Base-by-base conservation (phyloP, 2,888 invertebrate genomes). In the Mystacides longicornis region DNA sequence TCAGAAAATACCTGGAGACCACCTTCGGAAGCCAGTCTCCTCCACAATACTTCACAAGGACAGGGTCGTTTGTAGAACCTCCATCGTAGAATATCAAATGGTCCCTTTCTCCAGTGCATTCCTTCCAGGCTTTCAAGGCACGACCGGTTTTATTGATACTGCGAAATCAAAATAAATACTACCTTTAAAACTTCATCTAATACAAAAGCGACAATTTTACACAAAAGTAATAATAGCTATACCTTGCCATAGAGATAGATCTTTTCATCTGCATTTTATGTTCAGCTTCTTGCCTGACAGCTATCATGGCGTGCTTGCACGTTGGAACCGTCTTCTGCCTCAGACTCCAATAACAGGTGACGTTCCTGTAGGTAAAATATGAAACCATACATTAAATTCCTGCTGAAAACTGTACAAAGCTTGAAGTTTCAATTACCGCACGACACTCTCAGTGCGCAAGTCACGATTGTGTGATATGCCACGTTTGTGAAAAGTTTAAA, bases 221-320 rank as follows among this genome's bases (percentile, higher is more conserved):
- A 9, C 7, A 31, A 31, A 31, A 31, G 14, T 31, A 9, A 21
- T 20, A 21, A 48, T 9, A 42, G 9, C 47, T 69, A 71, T 77
- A 76, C 81, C 75, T 81, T 63, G 81, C 84, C 75, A 81, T 85
- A 23, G 80, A 79, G 61, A 82, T 81, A 1, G 81, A 81, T 11
- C 82, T 74, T 63, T 83, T 83, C 70, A 85, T 81, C 67, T 84
- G 84, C 79, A 86, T 82, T 69, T 85, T 86, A 67, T 86, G 85
- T 47, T 83, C 80, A 59, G 82, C 84, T 65, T 86, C 85, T 69
- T 90, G 89, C 51, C 85, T 79, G 57, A 93, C 87, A 18, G 89
- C 86, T 64, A 93, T 88, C 88, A 93, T 91, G 33, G 93, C 92
- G 72, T 91, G 90, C 69, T 92, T 92, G 71, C 92, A 92, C 46